Evolutionary conservation across 2,888 invertebrate genomes (phyloP), one percentile per base, ranked within the genome.

Genomic region (Athalia cordata): DNA sequence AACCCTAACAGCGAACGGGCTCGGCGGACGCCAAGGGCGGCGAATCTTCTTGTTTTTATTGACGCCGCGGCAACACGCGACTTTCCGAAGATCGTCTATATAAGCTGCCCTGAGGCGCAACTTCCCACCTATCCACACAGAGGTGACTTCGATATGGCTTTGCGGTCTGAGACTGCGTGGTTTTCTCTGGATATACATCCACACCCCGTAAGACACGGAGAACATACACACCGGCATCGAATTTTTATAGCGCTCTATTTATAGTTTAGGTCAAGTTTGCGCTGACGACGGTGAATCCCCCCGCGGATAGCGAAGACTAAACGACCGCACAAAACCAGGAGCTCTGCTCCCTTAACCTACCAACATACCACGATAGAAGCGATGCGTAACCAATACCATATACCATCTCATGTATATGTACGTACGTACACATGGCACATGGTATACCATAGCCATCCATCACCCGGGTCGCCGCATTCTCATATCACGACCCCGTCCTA

Each of bases 11-110:
- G 64, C 43, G 47, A 61, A 74, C 62, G 43, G 29, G 29, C 29
- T 29, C 2, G 29, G 29, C 61, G 59, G 59, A 29, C 29, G 75
- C 62, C 29, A 43, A 75, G 49, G 62, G 62, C 13, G 49, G 29
- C 29, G 75, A 75, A 75, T 75, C 50, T 62, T 61, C 78, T 75
- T 74, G 78, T 64, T 74, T 78, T 78, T 78, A 78, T 78, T 55
- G 78, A 78, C 64, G 55, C 61, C 62, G 74, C 50, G 45, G 78
- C 62, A 70, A 57, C 50, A 64, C 72, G 72, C 72, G 57, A 57
- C 57, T 72, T 59, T 72, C 9, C 72, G 47, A 72, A 57, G 13
- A 13, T 72, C 47, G 45, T 29, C 29, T 29, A 29, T 29, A 29
- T 29, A 29, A 59, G 72, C 57, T 68, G 68, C 29, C 68, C 59